phyloP scores from a whole-genome alignment of 2,113 vertebrate genomes.

The Tylochromis polylepis region DNA sequence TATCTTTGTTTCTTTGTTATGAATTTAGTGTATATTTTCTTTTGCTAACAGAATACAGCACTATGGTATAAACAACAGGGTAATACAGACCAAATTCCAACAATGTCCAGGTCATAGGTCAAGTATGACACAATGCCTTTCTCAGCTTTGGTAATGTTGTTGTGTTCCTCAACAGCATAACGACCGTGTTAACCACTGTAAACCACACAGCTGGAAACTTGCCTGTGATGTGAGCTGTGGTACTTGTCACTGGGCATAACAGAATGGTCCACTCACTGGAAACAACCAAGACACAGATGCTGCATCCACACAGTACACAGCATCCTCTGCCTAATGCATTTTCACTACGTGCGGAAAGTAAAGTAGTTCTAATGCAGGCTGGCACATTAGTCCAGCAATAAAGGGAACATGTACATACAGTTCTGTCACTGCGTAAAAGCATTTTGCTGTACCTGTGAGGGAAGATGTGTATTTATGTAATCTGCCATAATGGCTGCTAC shows the following conservation, averaged over 20 bases:
- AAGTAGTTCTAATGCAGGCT: slow-evolving; percentile 19
- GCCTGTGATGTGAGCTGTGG: slow-evolving; percentile 8
- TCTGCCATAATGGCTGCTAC: not conserved
- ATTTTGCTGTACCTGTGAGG: slow-evolving; percentile 56
- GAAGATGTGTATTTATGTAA: slow-evolving; percentile 27
- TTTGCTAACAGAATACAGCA: not conserved
- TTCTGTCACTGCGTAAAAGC: slow-evolving; percentile 52
- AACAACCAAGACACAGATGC: slow-evolving; percentile 40
- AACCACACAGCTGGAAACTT: slow-evolving; percentile 6
- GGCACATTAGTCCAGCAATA: slow-evolving; percentile 21
- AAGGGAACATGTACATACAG: slow-evolving; percentile 8
- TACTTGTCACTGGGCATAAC: slow-evolving; percentile 28
- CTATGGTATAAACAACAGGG: not conserved
- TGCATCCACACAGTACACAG: slow-evolving; percentile 7
- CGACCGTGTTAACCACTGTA: not conserved
- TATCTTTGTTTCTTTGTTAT: not conserved
- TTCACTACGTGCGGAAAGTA: slow-evolving; percentile 32
- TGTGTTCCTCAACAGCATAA: slow-evolving; percentile 7
- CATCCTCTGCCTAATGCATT: slow-evolving; percentile 39
- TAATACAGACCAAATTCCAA: not conserved
- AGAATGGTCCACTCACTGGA: slow-evolving; percentile 10
- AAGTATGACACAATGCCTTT: not conserved
- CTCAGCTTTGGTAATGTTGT: not conserved
- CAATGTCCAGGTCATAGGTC: not conserved
- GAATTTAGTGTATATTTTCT: not conserved